Percentiles rank a stretch among this genome's conserved stretches.
phyloP scores from a whole-genome alignment of 2,113 vertebrate species.

The Silurus asotus region DNA sequence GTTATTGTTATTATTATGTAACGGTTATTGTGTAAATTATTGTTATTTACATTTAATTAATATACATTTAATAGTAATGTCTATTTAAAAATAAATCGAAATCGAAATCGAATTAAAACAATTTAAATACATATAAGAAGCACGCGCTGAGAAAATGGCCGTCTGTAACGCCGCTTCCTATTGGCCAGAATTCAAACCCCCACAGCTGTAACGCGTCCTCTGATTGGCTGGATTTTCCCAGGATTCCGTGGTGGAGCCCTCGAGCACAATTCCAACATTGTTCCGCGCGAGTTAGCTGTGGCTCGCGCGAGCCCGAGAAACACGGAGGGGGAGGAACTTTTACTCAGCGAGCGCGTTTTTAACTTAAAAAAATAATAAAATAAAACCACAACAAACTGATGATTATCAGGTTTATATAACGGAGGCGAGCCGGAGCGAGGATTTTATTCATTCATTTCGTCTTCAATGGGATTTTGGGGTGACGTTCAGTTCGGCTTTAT shows the following conservation, averaged over 20 bases:
- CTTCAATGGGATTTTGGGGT: constrained; percentile 47
- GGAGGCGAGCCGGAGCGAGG: neutral
- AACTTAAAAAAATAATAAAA: constrained; percentile 22
- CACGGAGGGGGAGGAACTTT: too few relatives aligned
- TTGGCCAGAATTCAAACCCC: constrained; percentile 53
- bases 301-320: neutral
- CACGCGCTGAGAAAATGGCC: neutral
- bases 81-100: neutral
- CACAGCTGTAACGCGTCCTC: neutral
- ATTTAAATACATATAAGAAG: neutral
- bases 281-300: constrained; percentile 39
- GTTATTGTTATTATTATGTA: too few relatives aligned
- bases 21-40: too few relatives aligned
- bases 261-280: constrained; percentile 53
- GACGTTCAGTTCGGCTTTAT: constrained; percentile 32
- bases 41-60: too few relatives aligned
- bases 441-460: constrained; percentile 14
- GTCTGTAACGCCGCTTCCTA: constrained; percentile 29
- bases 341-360: too few relatives aligned
- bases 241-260: constrained; percentile 47
- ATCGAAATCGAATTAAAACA: neutral
- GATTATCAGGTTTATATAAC: neutral
- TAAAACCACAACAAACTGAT: neutral
- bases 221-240: constrained; percentile 73
- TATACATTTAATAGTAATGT: too few relatives aligned